A percentile compares a stretch with the other conserved stretches of the same genome.
Evolutionary conservation across 2,797 vertebrate species (phyloP).

Genomic region (Aotus griseimembra): DNA sequence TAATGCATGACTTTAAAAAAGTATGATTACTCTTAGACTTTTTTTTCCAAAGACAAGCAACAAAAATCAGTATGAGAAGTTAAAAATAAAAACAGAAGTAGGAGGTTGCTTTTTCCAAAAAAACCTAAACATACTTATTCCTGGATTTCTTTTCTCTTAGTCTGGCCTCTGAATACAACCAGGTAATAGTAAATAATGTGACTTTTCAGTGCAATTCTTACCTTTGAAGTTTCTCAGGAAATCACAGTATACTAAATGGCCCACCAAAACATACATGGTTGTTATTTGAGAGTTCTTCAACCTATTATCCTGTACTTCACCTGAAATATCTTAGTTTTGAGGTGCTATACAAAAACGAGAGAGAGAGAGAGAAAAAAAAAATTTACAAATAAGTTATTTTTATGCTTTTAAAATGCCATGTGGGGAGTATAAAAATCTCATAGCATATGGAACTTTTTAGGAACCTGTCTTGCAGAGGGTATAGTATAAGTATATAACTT

Average conservation of each 20-base stretch:
- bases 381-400: not conserved
- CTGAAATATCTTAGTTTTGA: not conserved
- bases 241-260: not conserved
- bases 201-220: not conserved
- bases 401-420: not conserved
- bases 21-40: not conserved
- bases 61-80: not conserved
- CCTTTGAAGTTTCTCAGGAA: not conserved
- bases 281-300: not conserved
- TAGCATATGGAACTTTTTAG: not conserved
- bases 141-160: not conserved
- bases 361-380: not conserved
- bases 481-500: not conserved
- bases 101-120: not conserved
- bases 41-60: not conserved
- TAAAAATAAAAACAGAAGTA: not conserved
- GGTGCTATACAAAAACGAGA: not conserved
- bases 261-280: not conserved
- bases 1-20: not conserved
- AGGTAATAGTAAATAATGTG: not conserved
- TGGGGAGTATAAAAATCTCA: not conserved
- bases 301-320: not conserved
- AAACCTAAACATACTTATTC: not conserved
- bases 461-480: not conserved
- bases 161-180: constrained; percentile 12